Conservation (phyloP, 2,888 invertebrate genomes). For the Microplitis manilae region DNA sequence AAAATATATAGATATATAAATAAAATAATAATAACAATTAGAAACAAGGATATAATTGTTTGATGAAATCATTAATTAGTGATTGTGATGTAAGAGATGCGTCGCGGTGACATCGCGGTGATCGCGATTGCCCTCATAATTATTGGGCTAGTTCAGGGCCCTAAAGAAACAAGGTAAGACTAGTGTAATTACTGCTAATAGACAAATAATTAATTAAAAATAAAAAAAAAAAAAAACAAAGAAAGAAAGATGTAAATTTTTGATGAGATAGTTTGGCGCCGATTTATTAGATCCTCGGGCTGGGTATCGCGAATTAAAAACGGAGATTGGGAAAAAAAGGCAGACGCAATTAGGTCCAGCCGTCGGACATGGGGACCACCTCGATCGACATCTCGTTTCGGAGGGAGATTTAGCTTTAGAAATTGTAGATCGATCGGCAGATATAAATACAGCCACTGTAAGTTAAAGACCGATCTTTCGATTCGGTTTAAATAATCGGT, state of each 20-base stretch:
- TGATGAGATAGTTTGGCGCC: no score
- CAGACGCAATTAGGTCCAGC: conserved; percentile 26
- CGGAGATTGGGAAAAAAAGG: not conserved
- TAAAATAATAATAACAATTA: not conserved
- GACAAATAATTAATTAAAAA: not conserved
- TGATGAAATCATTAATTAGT: conserved; percentile 62
- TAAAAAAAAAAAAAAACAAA: not conserved
- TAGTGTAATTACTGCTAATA: conserved; percentile 3
- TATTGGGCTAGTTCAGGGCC: conserved; percentile 68
- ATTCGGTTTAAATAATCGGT: not conserved
- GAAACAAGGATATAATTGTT: conserved; percentile 42
- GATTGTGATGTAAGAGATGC: conserved; percentile 71
- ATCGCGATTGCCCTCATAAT: conserved; percentile 71
- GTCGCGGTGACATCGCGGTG: conserved; percentile 71
- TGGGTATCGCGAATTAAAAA: no score
- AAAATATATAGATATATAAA: not conserved
- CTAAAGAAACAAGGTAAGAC: conserved; percentile 66
- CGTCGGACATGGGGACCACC: conserved; percentile 51
- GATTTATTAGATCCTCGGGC: no score
- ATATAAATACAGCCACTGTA: conserved; percentile 32
- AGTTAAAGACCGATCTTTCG: not conserved
- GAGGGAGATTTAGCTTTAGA: conserved; percentile 42
- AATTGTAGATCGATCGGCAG: conserved; percentile 50
- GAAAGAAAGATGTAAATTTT: conserved; percentile 12
- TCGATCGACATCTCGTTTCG: conserved; percentile 50